A percentile compares a stretch with the other conserved stretches of the same genome.
These are phyloP conservation scores for Tetheella fluctuosa DNA, from an alignment of 2,888 invertebrate species.

Conservation along the genomic window DNA sequence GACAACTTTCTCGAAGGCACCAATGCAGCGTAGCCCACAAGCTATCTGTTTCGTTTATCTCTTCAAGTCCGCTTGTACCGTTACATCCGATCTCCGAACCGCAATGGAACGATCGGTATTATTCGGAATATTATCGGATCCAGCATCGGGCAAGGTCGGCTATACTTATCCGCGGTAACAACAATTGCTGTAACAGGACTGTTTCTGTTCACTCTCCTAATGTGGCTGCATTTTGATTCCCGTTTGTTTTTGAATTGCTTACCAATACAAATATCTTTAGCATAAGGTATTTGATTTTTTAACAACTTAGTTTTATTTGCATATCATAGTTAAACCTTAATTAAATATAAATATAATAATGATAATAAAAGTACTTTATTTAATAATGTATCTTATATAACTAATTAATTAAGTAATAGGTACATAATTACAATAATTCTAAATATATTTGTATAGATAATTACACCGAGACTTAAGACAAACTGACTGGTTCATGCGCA, in stretches of 20 bases:
- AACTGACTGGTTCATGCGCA: too few relatives aligned
- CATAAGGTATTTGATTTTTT: background rate
- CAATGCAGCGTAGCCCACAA: background rate
- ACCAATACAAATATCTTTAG: background rate
- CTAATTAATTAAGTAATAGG: too few relatives aligned
- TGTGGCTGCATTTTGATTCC: conserved; percentile 13
- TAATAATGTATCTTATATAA: too few relatives aligned
- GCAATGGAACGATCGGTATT: conserved; percentile 64
- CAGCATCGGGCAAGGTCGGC: conserved; percentile 59
- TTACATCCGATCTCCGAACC: conserved; percentile 67
- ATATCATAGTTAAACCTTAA: background rate
- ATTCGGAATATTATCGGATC: conserved; percentile 72
- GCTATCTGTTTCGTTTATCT: conserved; percentile 3
- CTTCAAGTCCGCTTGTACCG: conserved; percentile 48
- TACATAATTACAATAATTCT: too few relatives aligned
- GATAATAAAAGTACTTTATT: too few relatives aligned
- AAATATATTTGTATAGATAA: too few relatives aligned
- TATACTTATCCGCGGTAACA: conserved; percentile 19
- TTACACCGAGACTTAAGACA: too few relatives aligned
- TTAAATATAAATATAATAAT: too few relatives aligned
- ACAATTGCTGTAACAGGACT: conserved; percentile 15
- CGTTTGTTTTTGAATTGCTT: conserved; percentile 9
- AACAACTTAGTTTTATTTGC: background rate
- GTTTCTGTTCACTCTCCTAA: conserved; percentile 10
- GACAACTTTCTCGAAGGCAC: background rate